Percentiles rank a stretch among this genome's conserved stretches.
These are phyloP conservation scores for Microctonus hyperodae DNA, from an alignment of 2,888 invertebrate species.

Conservation along the genomic window DNA sequence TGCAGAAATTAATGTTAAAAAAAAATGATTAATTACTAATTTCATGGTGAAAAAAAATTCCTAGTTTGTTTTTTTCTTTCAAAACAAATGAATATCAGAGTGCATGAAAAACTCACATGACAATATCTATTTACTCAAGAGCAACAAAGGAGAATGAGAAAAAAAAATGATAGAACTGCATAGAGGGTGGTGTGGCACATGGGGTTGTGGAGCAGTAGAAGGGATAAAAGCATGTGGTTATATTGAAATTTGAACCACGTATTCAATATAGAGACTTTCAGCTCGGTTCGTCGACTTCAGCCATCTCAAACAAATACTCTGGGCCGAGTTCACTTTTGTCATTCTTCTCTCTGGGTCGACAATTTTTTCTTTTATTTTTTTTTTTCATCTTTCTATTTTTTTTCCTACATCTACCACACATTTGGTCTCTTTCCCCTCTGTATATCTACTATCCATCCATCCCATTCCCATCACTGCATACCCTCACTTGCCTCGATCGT, in stretches of 20 bases:
- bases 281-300: constrained; percentile 36
- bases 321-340: constrained; percentile 13
- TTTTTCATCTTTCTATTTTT: no score
- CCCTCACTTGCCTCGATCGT: neutral
- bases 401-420: no score
- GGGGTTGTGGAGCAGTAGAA: no score
- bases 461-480: neutral
- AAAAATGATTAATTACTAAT: no score
- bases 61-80: no score
- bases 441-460: constrained; percentile 32
- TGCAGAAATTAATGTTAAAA: no score
- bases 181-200: no score
- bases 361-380: neutral
- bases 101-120: neutral
- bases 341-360: neutral
- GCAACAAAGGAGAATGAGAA: neutral
- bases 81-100: neutral
- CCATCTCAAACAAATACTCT: constrained; percentile 29
- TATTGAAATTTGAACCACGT: constrained; percentile 53
- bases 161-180: neutral
- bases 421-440: constrained; percentile 11
- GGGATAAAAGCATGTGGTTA: no score
- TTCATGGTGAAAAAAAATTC: no score
- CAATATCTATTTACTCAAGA: neutral
- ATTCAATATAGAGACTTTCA: constrained; percentile 58